Conservation (phyloP, 2,888 invertebrate species). For the Cephalotes varians region DNA sequence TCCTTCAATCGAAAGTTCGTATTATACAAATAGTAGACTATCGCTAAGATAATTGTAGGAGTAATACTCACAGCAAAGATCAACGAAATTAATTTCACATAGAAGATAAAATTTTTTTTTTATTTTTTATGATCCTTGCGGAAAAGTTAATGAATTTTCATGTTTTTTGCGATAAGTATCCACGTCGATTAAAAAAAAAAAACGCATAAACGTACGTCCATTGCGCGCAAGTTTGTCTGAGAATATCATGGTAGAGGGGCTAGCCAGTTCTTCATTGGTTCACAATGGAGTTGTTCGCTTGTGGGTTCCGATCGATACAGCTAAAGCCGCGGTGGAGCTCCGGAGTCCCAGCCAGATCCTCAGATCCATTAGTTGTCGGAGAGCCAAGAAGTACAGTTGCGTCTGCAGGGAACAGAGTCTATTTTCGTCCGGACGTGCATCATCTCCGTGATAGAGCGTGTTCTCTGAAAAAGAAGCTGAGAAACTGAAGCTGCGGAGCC, state of each 20-base stretch:
- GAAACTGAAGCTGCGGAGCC: neutral
- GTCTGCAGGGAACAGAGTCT: neutral
- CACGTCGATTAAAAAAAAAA: neutral
- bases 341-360: no score
- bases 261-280: slow-evolving; percentile 59
- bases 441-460: neutral
- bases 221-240: slow-evolving; percentile 40
- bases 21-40: neutral
- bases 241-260: slow-evolving; percentile 63
- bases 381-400: slow-evolving; percentile 39
- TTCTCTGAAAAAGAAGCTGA: neutral
- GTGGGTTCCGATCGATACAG: slow-evolving; percentile 79
- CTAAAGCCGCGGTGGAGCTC: slow-evolving; percentile 79
- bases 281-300: slow-evolving; percentile 60
- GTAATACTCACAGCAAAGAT: neutral
- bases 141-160: neutral
- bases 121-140: neutral
- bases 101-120: neutral
- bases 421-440: neutral
- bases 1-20: neutral
- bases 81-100: neutral
- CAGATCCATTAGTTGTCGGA: slow-evolving; percentile 67
- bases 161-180: neutral
- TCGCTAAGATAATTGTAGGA: neutral
- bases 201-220: slow-evolving; percentile 31